A percentile compares a stretch with the other conserved stretches of the same genome.
Evolutionary conservation across 2,888 invertebrate genomes (phyloP).

Genomic region (Parthenolecanium corni): DNA sequence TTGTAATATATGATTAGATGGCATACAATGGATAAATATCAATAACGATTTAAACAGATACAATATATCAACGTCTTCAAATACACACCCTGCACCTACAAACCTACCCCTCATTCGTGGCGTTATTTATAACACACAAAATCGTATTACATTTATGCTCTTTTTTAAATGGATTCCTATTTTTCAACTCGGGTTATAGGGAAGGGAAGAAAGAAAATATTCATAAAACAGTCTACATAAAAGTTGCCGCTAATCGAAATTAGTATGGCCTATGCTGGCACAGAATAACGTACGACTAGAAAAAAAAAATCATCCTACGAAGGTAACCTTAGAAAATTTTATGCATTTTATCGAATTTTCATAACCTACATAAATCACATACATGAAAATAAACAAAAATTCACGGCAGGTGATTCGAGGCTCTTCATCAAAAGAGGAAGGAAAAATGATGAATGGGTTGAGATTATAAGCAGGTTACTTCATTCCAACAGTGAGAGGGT

Average conservation of each 20-base stretch:
- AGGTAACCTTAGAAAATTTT: too few relatives aligned
- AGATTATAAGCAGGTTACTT: conserved; percentile 1
- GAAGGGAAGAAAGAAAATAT: too few relatives aligned
- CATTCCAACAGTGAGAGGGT: not conserved
- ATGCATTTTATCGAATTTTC: not conserved
- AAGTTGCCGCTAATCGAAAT: too few relatives aligned
- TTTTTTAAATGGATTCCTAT: conserved; percentile 13
- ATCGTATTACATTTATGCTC: conserved; percentile 14
- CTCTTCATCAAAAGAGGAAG: not conserved
- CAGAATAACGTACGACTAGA: too few relatives aligned
- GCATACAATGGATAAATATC: conserved; percentile 8
- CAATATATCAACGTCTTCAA: conserved; percentile 19
- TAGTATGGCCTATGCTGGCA: too few relatives aligned
- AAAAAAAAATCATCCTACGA: too few relatives aligned
- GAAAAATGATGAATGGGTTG: conserved; percentile 17
- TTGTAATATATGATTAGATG: not conserved
- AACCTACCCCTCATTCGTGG: conserved; percentile 4
- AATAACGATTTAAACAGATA: conserved; percentile 20
- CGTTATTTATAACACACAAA: conserved; percentile 8
- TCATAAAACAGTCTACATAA: too few relatives aligned
- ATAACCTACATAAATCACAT: not conserved
- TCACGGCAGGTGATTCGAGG: not conserved
- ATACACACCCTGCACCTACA: not conserved
- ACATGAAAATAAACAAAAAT: not conserved
- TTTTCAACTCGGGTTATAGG: not conserved